Base-by-base conservation (phyloP, 2,888 invertebrate species). In the Coleophora deauratella region DNA sequence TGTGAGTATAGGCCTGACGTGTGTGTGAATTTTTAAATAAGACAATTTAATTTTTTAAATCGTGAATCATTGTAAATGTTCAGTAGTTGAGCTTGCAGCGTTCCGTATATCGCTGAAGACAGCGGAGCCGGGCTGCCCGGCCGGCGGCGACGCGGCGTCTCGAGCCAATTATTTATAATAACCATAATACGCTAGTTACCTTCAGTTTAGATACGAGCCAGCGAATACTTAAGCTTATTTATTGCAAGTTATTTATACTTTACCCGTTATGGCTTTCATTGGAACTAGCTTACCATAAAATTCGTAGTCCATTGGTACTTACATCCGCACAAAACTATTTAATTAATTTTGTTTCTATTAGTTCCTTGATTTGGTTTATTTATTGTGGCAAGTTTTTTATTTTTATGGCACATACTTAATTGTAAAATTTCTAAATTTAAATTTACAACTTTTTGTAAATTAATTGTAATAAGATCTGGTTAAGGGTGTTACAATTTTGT, bases 41-140 rank as follows among this genome's bases (percentile, higher is more conserved):
- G 64, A 65, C 64, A 66, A 62, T 68, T 60, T 21, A 4, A 21
- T 21, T 21, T 21, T 21, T 21, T 21, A 6, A 21, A 21, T 21
- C 21, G 21, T 21, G 21, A 21, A 21, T 21, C 21, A 65, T 64
- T 72, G 69, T 71, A 66, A 62, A 70, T 65, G 62, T 72, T 66
- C 58, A 21, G 59, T 68, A 69, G 64, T 55, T 56, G 75, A 78
- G 84, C 84, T 84, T 81, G 84, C 84, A 82, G 82, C 81, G 81
- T 76, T 74, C 73, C 55, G 54, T 59, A 53, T 48, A 46, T 45
- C 46, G 40, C 41, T 37, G 40, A 41, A 43, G 3, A 21, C 21
- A 4, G 21, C 3, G 21, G n/a, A n/a, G n/a, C n/a, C n/a, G n/a
- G n/a, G n/a, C n/a, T n/a, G n/a, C n/a, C n/a, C n/a, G n/a, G n/a